Percentiles rank a stretch among this genome's conserved stretches.
Conservation (phyloP, 2,888 invertebrate species). For the Phania funesta region DNA sequence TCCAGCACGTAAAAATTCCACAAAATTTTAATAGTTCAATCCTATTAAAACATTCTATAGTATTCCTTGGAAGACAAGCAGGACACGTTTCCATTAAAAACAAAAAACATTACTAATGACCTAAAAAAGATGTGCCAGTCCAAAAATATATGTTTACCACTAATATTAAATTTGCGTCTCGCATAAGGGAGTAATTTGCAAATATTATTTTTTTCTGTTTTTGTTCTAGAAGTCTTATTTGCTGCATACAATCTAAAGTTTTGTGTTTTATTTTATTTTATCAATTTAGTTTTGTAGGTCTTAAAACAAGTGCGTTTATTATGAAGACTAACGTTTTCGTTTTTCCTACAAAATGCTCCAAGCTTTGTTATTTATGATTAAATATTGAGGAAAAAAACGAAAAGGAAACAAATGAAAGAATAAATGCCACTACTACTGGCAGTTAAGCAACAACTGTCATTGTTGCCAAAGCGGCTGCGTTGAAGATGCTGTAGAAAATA, state of each 20-base stretch:
- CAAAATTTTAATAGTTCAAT: too few relatives aligned
- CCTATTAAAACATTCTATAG: too few relatives aligned
- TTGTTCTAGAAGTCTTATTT: not conserved
- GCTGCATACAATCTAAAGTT: not conserved
- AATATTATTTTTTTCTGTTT: not conserved
- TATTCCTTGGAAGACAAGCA: too few relatives aligned
- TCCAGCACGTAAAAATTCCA: too few relatives aligned
- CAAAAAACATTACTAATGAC: too few relatives aligned
- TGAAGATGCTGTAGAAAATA: not conserved
- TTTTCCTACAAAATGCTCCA: not conserved
- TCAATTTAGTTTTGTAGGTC: conserved; percentile 59
- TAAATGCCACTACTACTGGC: conserved; percentile 22
- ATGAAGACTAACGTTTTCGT: not conserved
- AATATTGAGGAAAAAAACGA: not conserved
- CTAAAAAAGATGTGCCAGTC: not conserved
- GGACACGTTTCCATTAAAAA: too few relatives aligned
- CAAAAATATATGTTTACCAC: not conserved
- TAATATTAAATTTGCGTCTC: conserved; percentile 7
- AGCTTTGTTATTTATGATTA: conserved; percentile 31
- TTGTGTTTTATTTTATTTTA: conserved; percentile 18
- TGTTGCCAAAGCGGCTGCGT: conserved; percentile 1
- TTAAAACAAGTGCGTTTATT: conserved; percentile 54
- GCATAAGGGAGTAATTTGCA: conserved; percentile 7
- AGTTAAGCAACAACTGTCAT: conserved; percentile 16
- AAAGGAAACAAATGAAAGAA: not conserved